Base-by-base conservation (phyloP, 2,113 vertebrate genomes). In the Aphyosemion australe region DNA sequence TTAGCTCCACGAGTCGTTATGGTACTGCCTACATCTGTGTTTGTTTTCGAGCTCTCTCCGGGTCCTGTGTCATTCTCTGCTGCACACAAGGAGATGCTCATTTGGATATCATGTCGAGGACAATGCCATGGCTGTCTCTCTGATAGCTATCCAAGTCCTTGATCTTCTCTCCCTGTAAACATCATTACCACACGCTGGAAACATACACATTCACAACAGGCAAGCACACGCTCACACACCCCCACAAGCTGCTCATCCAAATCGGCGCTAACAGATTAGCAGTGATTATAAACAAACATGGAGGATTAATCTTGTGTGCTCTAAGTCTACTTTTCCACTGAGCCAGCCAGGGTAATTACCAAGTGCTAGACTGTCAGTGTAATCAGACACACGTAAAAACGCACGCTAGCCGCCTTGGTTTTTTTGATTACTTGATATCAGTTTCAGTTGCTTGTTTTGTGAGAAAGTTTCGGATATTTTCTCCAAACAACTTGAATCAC, bases 101-200 rank as follows among this genome's bases (percentile, higher is more conserved):
- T 84, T 88, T 87, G 84, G 84, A 88, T 79, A 56, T 63, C 58
- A 52, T 64, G 41, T 49, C 68, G 84, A 81, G 80, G 84, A 88
- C 86, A 84, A 64, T 76, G 75, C 83, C 58, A 61, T 65, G 72
- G 61, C 54, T 77, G 71, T 75, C 48, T 64, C 80, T 86, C 84
- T 75, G 72, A 75, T 75, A 76, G 78, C 70, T 61, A 74, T 85
- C 83, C 84, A 91, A 91, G 86, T 79, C 90, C 87, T 88, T 87
- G 86, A 92, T 83, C 80, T 93, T 88, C 79, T 93, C 88, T 90
- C 83, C 79, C 84, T 86, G 74, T 92, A 92, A 94, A 93, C 85
- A 92, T 85, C 82, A 88, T 92, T 87, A 89, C 84, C 82, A 90
- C 80, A 82, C 67, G 50, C 51, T 69, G 61, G 67, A 79, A 85